phyloP scores from a whole-genome alignment of 1,140 invertebrate genomes.

The Steinernema khuongi region DNA sequence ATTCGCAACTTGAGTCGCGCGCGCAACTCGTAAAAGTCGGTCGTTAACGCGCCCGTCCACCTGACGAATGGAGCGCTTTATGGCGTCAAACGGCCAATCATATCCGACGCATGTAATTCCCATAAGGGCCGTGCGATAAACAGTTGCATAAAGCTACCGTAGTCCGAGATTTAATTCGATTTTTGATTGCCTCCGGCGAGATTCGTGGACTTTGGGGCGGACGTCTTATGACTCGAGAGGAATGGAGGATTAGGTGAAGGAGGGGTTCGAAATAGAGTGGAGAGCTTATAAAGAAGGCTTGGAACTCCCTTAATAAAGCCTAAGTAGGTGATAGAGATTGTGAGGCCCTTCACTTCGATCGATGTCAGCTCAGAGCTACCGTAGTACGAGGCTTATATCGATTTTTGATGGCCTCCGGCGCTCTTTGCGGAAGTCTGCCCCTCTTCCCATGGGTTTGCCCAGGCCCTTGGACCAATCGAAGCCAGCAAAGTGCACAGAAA shows the following conservation, averaged over 20 bases:
- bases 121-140: constrained; percentile 1
- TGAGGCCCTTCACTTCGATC: too few species aligned
- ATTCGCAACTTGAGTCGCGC: constrained; percentile 14
- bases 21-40: constrained; percentile 1
- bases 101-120: not conserved
- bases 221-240: not conserved
- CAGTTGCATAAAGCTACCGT: constrained; percentile 14
- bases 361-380: not conserved
- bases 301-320: too few species aligned
- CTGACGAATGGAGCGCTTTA: not conserved
- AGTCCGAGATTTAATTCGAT: not conserved
- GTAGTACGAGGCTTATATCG: not conserved
- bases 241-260: not conserved
- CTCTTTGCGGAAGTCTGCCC: not conserved
- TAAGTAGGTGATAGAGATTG: too few species aligned
- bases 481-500: too few species aligned
- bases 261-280: too few species aligned
- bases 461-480: too few species aligned
- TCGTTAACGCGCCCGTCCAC: not conserved
- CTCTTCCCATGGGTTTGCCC: too few species aligned
- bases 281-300: too few species aligned
- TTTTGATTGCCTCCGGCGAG: not conserved
- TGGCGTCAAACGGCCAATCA: constrained; percentile 9
- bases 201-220: not conserved
- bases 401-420: not conserved